Conservation (phyloP, 2,888 invertebrate genomes). For the Eristalis intricaria region DNA sequence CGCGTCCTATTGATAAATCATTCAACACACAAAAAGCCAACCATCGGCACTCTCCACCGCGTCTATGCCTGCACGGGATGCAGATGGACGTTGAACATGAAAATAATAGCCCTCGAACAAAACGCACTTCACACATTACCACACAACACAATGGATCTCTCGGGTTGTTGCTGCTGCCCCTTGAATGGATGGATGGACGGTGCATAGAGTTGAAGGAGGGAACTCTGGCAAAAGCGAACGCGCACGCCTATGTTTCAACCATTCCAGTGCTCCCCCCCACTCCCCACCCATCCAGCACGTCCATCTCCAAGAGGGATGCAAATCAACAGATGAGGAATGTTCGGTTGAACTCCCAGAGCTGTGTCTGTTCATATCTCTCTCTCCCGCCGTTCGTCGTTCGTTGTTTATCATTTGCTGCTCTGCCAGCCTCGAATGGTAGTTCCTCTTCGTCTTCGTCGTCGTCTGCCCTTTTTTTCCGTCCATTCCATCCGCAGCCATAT, state of each 20-base stretch:
- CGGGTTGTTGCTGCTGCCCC: conserved; percentile 19
- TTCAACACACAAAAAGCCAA: conserved; percentile 42
- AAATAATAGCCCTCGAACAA: conserved; percentile 72
- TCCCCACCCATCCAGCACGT: no score
- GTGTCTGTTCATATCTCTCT: conserved; percentile 8
- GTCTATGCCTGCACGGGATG: neutral
- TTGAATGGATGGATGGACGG: neutral
- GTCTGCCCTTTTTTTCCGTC: neutral
- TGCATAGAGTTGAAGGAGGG: neutral
- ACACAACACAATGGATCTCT: conserved; percentile 64
- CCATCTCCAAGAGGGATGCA: conserved; percentile 57
- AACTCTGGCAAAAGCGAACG: neutral
- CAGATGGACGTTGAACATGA: conserved; percentile 59
- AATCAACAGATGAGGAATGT: conserved; percentile 66
- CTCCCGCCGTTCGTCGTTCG: conserved; percentile 15
- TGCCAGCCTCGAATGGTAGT: conserved; percentile 37
- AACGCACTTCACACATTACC: conserved; percentile 72
- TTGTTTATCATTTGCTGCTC: conserved; percentile 55
- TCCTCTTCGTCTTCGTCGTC: conserved; percentile 28
- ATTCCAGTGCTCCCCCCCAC: neutral
- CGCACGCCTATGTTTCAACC: neutral
- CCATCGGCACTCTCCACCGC: neutral
- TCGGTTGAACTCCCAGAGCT: conserved; percentile 49
- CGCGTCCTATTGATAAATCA: conserved; percentile 70
- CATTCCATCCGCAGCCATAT: conserved; percentile 23